Percentiles rank a stretch among this genome's conserved stretches.
These are phyloP conservation scores for Chrysopilus asiliformis DNA, from an alignment of 2,888 invertebrate genomes.

Conservation along the genomic window DNA sequence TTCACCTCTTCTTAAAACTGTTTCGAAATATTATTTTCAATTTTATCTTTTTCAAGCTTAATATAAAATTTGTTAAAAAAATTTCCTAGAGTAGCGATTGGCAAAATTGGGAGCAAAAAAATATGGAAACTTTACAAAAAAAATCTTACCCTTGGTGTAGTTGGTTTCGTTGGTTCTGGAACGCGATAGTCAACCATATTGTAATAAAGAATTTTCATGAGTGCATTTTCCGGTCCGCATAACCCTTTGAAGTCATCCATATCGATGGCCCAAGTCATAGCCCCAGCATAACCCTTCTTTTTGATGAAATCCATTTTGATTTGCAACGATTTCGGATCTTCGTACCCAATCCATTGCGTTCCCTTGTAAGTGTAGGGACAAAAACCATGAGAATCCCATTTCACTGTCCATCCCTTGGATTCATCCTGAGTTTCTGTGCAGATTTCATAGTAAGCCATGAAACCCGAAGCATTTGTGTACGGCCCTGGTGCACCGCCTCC, in stretches of 20 bases:
- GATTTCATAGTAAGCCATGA: slow-evolving; percentile 77
- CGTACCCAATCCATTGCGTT: slow-evolving; percentile 86
- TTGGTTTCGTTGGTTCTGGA: slow-evolving; percentile 49
- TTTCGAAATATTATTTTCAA: too few species aligned
- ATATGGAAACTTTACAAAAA: too few species aligned
- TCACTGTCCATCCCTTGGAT: slow-evolving; percentile 60
- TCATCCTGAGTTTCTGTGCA: slow-evolving; percentile 60
- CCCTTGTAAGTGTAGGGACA: slow-evolving; percentile 78
- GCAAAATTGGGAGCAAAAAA: not conserved
- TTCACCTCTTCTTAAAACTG: too few species aligned
- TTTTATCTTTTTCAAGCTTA: too few species aligned
- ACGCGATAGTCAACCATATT: slow-evolving; percentile 59
- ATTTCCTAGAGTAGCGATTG: too few species aligned
- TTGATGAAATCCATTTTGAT: slow-evolving; percentile 86
- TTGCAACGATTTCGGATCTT: slow-evolving; percentile 64
- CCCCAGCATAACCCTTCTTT: slow-evolving; percentile 67
- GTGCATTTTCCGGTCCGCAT: slow-evolving; percentile 62
- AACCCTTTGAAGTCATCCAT: slow-evolving; percentile 83
- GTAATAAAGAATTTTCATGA: slow-evolving; percentile 57
- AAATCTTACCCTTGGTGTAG: slow-evolving; percentile 52
- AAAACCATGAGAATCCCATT: slow-evolving; percentile 71
- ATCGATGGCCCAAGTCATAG: slow-evolving; percentile 80
- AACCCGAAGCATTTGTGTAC: slow-evolving; percentile 76
- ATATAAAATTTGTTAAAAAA: too few species aligned
- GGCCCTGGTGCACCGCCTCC: slow-evolving; percentile 76